Evolutionary conservation across 2,113 vertebrate species (phyloP).

Genomic region (Brachyhypopomus occidentalis): DNA sequence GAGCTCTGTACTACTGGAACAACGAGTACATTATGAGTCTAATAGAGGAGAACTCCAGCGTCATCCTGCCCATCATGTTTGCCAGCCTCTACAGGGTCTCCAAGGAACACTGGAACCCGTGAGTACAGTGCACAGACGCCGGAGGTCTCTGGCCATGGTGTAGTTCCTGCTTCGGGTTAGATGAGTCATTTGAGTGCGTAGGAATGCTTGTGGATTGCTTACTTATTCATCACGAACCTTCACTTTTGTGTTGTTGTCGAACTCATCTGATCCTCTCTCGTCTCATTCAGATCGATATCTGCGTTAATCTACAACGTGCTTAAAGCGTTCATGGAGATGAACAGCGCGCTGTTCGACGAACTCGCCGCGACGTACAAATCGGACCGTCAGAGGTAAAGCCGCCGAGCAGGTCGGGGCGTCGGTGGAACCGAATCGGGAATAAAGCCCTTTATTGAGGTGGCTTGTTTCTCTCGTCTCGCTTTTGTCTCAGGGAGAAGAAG

Average conservation of each 20-base stretch:
- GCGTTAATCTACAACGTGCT: slow-evolving; percentile 98
- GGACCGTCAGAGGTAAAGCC: slow-evolving; percentile 96
- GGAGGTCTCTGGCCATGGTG: too few relatives aligned
- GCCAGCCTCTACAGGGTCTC: slow-evolving; percentile 99
- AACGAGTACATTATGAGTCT: slow-evolving; percentile 99
- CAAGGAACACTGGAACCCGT: slow-evolving; percentile 99
- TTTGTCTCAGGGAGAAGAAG: slow-evolving; percentile 89
- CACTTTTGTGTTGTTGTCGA: neutral
- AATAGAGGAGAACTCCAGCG: slow-evolving; percentile 98
- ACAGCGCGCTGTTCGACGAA: slow-evolving; percentile 98
- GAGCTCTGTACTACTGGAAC: slow-evolving; percentile 99
- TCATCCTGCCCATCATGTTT: slow-evolving; percentile 99
- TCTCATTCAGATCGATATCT: slow-evolving; percentile 88
- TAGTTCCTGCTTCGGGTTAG: neutral
- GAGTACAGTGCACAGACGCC: slow-evolving; percentile 64
- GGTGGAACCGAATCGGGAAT: neutral
- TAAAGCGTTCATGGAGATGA: slow-evolving; percentile 99
- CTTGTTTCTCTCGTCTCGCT: neutral
- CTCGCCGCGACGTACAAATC: slow-evolving; percentile 99
- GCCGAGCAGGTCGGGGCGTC: neutral
- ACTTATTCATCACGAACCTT: neutral
- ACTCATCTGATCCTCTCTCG: neutral
- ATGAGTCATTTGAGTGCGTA: neutral
- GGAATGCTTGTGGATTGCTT: neutral
- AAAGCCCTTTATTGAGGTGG: neutral